Evolutionary conservation across 2,113 vertebrate species (phyloP).

Genomic region (Felis chaus): DNA sequence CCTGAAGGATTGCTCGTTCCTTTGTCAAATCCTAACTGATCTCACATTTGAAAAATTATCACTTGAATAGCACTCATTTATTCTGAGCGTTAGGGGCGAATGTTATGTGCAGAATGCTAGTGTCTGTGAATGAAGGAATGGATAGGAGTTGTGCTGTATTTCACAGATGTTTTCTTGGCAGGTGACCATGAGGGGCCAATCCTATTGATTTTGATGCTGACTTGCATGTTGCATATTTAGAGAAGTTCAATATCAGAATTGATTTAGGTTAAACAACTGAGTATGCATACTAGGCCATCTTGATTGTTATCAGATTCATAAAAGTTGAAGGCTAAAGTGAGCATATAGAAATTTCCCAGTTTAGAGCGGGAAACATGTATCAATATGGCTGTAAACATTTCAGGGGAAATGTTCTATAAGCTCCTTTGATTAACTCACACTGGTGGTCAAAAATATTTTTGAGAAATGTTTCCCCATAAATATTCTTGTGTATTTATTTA

Average conservation of each 20-base stretch:
- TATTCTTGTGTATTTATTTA: background rate
- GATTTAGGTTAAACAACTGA: slow-evolving; percentile 40
- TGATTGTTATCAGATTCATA: background rate
- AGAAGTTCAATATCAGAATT: slow-evolving; percentile 38
- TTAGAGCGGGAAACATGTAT: background rate
- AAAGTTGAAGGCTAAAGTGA: background rate
- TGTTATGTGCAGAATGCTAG: background rate
- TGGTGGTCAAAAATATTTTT: background rate
- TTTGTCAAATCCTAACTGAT: background rate
- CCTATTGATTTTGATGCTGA: slow-evolving; percentile 42
- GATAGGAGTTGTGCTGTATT: background rate
- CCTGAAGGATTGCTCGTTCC: background rate
- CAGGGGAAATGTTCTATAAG: background rate
- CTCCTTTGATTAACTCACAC: background rate
- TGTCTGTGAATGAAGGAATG: background rate
- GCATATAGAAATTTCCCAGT: background rate
- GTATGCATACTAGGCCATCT: background rate
- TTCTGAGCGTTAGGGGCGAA: background rate
- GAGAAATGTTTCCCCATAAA: background rate
- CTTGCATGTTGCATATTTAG: slow-evolving; percentile 47
- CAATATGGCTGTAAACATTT: background rate
- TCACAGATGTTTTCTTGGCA: background rate
- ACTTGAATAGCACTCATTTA: background rate
- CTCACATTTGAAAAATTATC: background rate
- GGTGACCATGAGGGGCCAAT: background rate